phyloP scores from a whole-genome alignment of 2,113 vertebrate genomes.

The Laticauda colubrina region DNA sequence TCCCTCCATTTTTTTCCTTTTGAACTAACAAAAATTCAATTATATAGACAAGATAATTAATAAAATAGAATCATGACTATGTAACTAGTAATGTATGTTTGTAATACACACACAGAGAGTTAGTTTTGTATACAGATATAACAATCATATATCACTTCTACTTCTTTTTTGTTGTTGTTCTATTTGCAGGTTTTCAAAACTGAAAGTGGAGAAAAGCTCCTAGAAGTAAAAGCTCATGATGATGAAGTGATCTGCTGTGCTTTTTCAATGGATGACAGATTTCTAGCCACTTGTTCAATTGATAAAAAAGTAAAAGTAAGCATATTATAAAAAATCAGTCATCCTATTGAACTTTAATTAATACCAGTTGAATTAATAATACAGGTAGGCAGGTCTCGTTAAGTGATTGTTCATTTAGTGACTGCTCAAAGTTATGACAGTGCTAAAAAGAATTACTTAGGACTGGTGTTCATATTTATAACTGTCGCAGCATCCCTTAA shows the following conservation, averaged over 20 bases:
- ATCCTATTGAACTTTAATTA: background rate
- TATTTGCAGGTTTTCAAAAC: conserved; percentile 85
- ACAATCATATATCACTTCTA: background rate
- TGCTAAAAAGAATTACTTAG: background rate
- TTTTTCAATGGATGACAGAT: conserved; percentile 85
- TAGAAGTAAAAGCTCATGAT: conserved; percentile 84
- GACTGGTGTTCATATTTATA: background rate
- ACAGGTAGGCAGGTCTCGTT: background rate
- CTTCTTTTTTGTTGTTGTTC: conserved; percentile 21
- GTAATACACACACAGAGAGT: background rate
- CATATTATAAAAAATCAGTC: background rate
- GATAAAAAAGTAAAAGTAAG: conserved; percentile 91
- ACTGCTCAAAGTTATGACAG: background rate
- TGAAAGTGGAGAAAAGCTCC: conserved; percentile 87
- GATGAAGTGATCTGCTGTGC: conserved; percentile 92
- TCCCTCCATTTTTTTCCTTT: background rate
- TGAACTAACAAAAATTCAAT: background rate
- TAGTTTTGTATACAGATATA: background rate
- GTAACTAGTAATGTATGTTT: background rate
- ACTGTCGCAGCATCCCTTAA: background rate
- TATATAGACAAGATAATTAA: background rate
- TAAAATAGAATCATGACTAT: background rate
- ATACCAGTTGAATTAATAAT: background rate
- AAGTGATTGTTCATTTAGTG: background rate
- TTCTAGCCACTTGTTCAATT: conserved; percentile 89